Base-by-base conservation (phyloP, 2,888 invertebrate species). In the Steinernema scapterisci region DNA sequence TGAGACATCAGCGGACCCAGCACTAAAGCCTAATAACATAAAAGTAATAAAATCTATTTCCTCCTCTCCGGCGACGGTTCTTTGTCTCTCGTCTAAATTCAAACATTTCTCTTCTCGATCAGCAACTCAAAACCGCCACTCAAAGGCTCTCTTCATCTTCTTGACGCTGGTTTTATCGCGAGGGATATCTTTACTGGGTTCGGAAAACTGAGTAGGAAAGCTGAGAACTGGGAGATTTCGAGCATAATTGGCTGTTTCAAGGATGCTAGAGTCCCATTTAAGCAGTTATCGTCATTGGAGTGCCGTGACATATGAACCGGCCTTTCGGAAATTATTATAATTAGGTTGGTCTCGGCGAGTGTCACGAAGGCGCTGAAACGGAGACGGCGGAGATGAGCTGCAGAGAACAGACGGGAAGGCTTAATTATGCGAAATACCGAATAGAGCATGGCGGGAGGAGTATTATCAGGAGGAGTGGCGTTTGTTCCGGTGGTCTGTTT, bases 1-100 rank as follows among this genome's bases (percentile, higher is more conserved):
- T 63, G 16, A 25, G 63, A 31, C 63, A 63, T 31, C 63, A 63
- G 38, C 63, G 63, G 16, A 63, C 63, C 31, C 63, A 63, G 63
- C 63, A 63, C 27, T 63, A 63, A 63, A 13, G 6, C 38, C 16
- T 63, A 63, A 63, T 63, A 63, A 63, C 27, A 31, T 31, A 27
- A 31, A 21, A 63, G 27, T 63, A 63, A 63, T 63, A 63, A 63
- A 63, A 6, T 31, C 48, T 13, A 13, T 48, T 48, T 48, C 48
- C n/a, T 19, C 19, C 48, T 5, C 48, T 48, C 48, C n/a, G 7
- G 16, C 48, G 48, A 48, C 48, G 6, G 5, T 48, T 48, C 13
- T 48, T 19, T 16, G 48, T 3, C n/a, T n/a, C n/a, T n/a, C n/a
- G n/a, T n/a, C n/a, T n/a, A n/a, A n/a, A n/a, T n/a, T n/a, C n/a